A percentile compares a stretch with the other conserved stretches of the same genome.
Evolutionary conservation across 2,797 vertebrate genomes (phyloP).

Genomic region (Apogon talboti): DNA sequence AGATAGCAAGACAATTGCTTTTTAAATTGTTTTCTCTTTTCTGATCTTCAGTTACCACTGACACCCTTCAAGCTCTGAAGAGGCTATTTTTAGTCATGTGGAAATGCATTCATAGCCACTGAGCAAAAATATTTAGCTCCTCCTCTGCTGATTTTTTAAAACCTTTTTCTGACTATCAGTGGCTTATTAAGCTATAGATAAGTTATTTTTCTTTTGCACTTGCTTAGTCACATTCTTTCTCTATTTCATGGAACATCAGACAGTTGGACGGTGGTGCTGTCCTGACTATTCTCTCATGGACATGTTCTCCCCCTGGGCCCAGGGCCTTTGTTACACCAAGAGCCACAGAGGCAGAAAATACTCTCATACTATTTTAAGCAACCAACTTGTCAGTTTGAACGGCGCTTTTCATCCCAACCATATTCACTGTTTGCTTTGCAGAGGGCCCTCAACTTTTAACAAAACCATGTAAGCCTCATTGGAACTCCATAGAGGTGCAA

Average conservation of each 20-base stretch:
- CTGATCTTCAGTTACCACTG: conserved; percentile 83
- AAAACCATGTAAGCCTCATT: conserved; percentile 57
- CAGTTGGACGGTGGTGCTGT: conserved; percentile 46
- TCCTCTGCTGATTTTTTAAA: conserved; percentile 19
- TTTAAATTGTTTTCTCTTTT: conserved; percentile 71
- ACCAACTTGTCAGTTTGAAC: conserved; percentile 53
- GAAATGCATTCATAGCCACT: conserved; percentile 44
- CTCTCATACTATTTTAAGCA: conserved; percentile 68
- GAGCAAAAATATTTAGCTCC: conserved; percentile 2
- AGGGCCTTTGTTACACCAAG: conserved; percentile 45
- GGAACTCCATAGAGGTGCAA: conserved; percentile 69
- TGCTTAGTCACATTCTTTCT: conserved; percentile 49
- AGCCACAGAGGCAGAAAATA: conserved; percentile 66
- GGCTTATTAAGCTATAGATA: conserved; percentile 30
- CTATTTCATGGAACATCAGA: conserved; percentile 50
- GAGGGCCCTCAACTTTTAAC: conserved; percentile 62
- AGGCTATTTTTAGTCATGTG: conserved; percentile 9
- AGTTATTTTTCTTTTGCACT: conserved; percentile 65
- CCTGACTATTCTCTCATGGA: conserved; percentile 49
- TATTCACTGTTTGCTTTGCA: conserved; percentile 61
- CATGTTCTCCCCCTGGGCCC: conserved; percentile 13
- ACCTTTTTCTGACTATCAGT: conserved; percentile 33
- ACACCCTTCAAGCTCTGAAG: conserved; percentile 71
- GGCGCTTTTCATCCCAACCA: conserved; percentile 56
- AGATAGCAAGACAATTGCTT: conserved; percentile 74